A percentile compares a stretch with the other conserved stretches of the same genome.
phyloP scores from a whole-genome alignment of 2,888 invertebrate genomes.

The Dasysyrphus tricinctus region DNA sequence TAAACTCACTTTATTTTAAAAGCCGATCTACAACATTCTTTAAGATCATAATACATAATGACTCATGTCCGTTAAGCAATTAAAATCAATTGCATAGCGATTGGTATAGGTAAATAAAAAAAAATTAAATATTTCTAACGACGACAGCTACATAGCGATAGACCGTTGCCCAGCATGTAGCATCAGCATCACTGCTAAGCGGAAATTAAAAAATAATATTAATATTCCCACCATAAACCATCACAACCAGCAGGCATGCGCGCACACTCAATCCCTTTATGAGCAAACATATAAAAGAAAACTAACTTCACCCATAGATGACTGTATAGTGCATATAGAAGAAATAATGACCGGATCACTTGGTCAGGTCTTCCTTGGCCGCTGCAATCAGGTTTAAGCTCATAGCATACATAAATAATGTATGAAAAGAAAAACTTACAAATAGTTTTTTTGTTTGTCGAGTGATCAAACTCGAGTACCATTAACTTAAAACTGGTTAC shows the following conservation, averaged over 20 bases:
- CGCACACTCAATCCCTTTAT: slow-evolving; percentile 40
- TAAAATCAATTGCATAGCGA: slow-evolving; percentile 62
- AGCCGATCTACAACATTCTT: slow-evolving; percentile 2
- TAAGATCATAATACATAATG: slow-evolving; percentile 53
- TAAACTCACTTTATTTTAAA: slow-evolving; percentile 13
- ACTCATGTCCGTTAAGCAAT: slow-evolving; percentile 67
- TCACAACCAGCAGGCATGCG: slow-evolving; percentile 36
- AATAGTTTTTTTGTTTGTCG: not conserved
- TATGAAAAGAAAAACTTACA: slow-evolving; percentile 5
- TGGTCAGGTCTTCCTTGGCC: slow-evolving; percentile 65
- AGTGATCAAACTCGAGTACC: not conserved
- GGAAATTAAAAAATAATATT: slow-evolving; percentile 72
- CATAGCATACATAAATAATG: not conserved
- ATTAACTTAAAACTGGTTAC: slow-evolving; percentile 50
- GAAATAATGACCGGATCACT: slow-evolving; percentile 70
- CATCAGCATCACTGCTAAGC: slow-evolving; percentile 48
- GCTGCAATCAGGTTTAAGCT: slow-evolving; percentile 52
- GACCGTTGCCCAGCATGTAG: slow-evolving; percentile 33
- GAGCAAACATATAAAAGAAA: slow-evolving; percentile 5
- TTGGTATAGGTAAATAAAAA: not conserved
- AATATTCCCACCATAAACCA: slow-evolving; percentile 61
- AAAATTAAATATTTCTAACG: slow-evolving; percentile 52
- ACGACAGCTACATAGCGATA: slow-evolving; percentile 41
- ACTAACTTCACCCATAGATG: slow-evolving; percentile 37
- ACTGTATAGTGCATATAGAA: slow-evolving; percentile 23